A percentile compares a stretch with the other conserved stretches of the same genome.
Evolutionary conservation across 1,140 invertebrate genomes (phyloP).

Genomic region (Chymomyza costata): DNA sequence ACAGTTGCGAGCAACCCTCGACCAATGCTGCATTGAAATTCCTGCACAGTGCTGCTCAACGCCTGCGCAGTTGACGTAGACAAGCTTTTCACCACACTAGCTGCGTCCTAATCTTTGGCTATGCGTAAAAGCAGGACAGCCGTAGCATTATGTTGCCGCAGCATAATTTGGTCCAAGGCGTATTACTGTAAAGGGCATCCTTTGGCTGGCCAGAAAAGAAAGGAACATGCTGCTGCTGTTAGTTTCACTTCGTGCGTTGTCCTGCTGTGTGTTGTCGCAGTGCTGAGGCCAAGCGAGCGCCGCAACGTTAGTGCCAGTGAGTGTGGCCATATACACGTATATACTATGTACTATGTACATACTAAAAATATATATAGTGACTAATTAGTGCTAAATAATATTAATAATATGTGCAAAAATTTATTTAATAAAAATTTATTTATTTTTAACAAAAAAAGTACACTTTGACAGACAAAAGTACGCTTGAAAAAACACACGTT

Average conservation of each 20-base stretch:
- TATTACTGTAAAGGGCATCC: slow-evolving; percentile 26
- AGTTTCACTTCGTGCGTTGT: slow-evolving; percentile 75
- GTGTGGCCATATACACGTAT: too few species aligned
- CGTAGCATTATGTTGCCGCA: slow-evolving; percentile 44
- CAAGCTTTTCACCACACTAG: slow-evolving; percentile 66
- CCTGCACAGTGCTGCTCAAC: slow-evolving; percentile 35
- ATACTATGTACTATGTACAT: slow-evolving; percentile 2
- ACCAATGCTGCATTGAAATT: slow-evolving; percentile 55
- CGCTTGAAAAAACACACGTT: slow-evolving; percentile 28
- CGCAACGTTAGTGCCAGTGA: slow-evolving; percentile 48
- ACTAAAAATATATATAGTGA: slow-evolving; percentile 23
- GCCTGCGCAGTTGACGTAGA: slow-evolving; percentile 33
- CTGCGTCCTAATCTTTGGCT: neutral
- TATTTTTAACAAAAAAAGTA: slow-evolving; percentile 8
- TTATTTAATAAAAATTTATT: slow-evolving; percentile 22
- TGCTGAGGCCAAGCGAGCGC: slow-evolving; percentile 69
- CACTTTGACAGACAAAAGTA: slow-evolving; percentile 13
- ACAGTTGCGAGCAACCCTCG: slow-evolving; percentile 63
- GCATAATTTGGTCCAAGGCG: slow-evolving; percentile 57
- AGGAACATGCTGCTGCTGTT: slow-evolving; percentile 62
- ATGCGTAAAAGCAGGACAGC: slow-evolving; percentile 19
- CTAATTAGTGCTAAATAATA: slow-evolving; percentile 9
- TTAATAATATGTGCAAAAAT: slow-evolving; percentile 26
- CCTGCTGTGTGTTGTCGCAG: too few species aligned
- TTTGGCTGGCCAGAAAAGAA: slow-evolving; percentile 63